phyloP scores from a whole-genome alignment of 2,113 vertebrate species.

The Rana temporaria region DNA sequence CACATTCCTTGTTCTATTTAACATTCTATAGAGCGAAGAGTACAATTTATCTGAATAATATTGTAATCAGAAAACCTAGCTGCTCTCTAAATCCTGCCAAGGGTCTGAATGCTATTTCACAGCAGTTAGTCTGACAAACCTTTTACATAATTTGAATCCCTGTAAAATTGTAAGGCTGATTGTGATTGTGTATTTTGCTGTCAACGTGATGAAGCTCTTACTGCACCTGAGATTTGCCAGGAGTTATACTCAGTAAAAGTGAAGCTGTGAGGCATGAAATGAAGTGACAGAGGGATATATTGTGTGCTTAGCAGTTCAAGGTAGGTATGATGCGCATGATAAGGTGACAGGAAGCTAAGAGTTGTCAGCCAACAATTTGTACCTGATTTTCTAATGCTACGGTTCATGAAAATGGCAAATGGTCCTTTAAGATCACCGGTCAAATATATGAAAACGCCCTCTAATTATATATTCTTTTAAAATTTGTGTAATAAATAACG shows the following conservation, averaged over 20 bases:
- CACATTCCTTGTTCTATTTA: slow-evolving; percentile 29
- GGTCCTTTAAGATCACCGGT: background rate
- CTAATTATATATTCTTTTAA: too few relatives aligned
- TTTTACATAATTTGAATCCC: slow-evolving; percentile 58
- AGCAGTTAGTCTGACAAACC: slow-evolving; percentile 56
- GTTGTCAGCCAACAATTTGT: slow-evolving; percentile 43
- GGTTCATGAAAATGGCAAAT: slow-evolving; percentile 30
- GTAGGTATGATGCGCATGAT: slow-evolving; percentile 38
- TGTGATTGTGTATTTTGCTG: slow-evolving; percentile 54
- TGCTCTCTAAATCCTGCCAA: slow-evolving; percentile 33
- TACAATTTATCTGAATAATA: slow-evolving; percentile 52
- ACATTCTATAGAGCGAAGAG: slow-evolving; percentile 23
- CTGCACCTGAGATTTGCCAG: slow-evolving; percentile 45
- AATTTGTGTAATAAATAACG: too few relatives aligned
- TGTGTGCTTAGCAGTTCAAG: slow-evolving; percentile 43
- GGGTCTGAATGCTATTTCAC: slow-evolving; percentile 55
- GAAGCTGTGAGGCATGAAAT: slow-evolving; percentile 55
- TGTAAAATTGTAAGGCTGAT: slow-evolving; percentile 54
- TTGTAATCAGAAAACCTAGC: slow-evolving; percentile 42
- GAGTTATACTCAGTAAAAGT: slow-evolving; percentile 53
- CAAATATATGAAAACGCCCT: too few relatives aligned
- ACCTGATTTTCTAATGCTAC: slow-evolving; percentile 21
- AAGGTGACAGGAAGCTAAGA: slow-evolving; percentile 14
- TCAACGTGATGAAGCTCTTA: slow-evolving; percentile 49
- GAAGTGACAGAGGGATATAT: slow-evolving; percentile 54